These are phyloP conservation scores for Crocodylus rhombifer DNA, from an alignment of 2,797 vertebrate genomes.

Conservation along the genomic window DNA sequence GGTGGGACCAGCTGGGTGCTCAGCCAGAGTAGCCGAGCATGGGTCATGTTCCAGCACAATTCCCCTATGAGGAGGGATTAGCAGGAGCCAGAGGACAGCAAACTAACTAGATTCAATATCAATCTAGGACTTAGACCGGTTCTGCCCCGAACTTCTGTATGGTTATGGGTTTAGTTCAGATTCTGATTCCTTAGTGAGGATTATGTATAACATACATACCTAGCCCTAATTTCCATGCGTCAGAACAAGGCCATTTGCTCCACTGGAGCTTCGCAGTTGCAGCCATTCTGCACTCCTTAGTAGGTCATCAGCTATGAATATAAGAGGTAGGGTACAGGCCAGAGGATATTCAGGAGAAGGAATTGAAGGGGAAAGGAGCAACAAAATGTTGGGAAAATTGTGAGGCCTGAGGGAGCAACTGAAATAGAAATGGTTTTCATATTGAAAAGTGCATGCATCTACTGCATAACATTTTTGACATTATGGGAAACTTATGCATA, in stretches of 20 bases:
- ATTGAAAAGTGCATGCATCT: background rate
- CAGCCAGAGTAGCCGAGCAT: too few species aligned
- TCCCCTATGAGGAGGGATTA: too few species aligned
- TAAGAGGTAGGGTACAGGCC: background rate
- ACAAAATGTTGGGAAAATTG: background rate
- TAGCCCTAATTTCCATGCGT: background rate
- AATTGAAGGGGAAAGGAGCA: rapidly evolving
- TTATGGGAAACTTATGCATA: rapidly evolving
- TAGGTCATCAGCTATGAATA: background rate
- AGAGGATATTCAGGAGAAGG: rapidly evolving
- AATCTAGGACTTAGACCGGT: too few species aligned
- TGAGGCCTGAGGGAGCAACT: rapidly evolving
- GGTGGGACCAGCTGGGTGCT: too few species aligned
- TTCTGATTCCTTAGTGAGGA: background rate
- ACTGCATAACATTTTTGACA: background rate
- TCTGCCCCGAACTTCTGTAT: too few species aligned
- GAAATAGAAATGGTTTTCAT: background rate
- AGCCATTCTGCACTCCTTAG: rapidly evolving
- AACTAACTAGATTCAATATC: too few species aligned
- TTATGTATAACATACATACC: rapidly evolving
- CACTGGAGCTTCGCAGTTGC: rapidly evolving
- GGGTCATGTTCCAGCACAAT: too few species aligned
- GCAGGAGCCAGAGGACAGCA: too few species aligned
- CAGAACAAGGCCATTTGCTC: background rate
- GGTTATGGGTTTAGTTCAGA: background rate